Conservation (phyloP, 2,113 vertebrate species). For the Cebus imitator region DNA sequence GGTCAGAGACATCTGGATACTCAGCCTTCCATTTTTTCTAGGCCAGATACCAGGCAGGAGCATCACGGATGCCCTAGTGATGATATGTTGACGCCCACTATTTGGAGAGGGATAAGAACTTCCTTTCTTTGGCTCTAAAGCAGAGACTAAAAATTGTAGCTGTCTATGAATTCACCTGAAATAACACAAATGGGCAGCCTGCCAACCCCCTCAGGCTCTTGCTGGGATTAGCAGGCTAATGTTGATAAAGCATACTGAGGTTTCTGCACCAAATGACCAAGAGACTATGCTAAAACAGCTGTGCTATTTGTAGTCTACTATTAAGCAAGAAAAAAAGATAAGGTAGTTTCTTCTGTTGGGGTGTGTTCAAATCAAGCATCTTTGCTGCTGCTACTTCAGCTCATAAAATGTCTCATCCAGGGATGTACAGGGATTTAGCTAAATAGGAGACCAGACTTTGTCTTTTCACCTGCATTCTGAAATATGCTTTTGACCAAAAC, state of each 20-base stretch:
- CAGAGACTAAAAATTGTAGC: not conserved
- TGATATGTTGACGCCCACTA: not conserved
- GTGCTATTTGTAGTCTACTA: not conserved
- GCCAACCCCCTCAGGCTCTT: not conserved
- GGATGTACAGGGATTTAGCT: not conserved
- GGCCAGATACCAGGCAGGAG: not conserved
- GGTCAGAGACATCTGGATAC: not conserved
- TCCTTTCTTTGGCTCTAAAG: not conserved
- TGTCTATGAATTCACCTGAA: slow-evolving; percentile 21
- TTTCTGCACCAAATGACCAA: not conserved
- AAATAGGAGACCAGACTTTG: not conserved
- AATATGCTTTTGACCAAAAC: slow-evolving; percentile 8
- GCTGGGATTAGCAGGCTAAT: not conserved
- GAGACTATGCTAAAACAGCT: not conserved
- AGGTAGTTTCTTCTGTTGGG: not conserved
- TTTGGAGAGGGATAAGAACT: not conserved
- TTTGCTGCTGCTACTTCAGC: not conserved
- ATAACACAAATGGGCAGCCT: not conserved
- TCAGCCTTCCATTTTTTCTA: not conserved
- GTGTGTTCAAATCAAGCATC: not conserved
- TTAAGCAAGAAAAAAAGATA: not conserved
- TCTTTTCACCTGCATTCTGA: not conserved
- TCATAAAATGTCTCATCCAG: not conserved
- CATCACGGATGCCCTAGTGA: not conserved
- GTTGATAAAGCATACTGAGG: not conserved